These are phyloP conservation scores for Desmodus rotundus DNA, from an alignment of 2,113 vertebrate species.

Conservation along the genomic window DNA sequence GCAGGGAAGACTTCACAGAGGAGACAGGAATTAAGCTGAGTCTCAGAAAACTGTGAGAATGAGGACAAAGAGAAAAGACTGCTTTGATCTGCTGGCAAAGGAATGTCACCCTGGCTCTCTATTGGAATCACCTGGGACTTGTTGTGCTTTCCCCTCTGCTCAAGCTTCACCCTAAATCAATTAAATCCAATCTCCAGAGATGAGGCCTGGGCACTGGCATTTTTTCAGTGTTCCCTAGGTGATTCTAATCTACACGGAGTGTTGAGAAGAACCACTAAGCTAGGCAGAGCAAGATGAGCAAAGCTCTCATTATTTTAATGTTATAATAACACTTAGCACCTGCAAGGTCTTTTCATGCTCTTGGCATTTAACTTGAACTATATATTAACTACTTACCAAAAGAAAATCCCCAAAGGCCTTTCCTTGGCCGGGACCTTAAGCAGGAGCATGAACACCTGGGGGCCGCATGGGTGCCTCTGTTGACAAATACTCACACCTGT, in stretches of 20 bases:
- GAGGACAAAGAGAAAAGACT: not conserved
- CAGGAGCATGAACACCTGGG: conserved; percentile 44
- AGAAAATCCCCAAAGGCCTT: conserved; percentile 53
- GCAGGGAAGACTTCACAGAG: not conserved
- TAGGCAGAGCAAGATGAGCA: conserved; percentile 31
- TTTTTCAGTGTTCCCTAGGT: not conserved
- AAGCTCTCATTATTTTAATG: conserved; percentile 65
- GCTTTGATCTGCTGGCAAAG: not conserved
- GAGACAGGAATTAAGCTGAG: not conserved
- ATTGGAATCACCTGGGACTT: not conserved
- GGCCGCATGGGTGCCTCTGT: not conserved
- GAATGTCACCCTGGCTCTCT: not conserved
- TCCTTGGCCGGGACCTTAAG: conserved; percentile 18
- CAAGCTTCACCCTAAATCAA: not conserved
- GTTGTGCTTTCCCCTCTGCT: not conserved
- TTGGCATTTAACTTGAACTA: conserved; percentile 58
- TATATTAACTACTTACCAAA: conserved; percentile 63
- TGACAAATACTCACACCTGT: conserved; percentile 7
- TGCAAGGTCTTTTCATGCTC: conserved; percentile 46
- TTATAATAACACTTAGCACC: conserved; percentile 63
- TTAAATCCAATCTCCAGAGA: not conserved
- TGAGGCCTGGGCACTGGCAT: not conserved
- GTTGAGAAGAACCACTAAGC: conserved; percentile 21
- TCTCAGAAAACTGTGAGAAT: not conserved
- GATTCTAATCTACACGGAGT: conserved; percentile 2